These are phyloP conservation scores for Drosophila subobscura DNA, from an alignment of 1,140 invertebrate genomes.

Conservation along the genomic window DNA sequence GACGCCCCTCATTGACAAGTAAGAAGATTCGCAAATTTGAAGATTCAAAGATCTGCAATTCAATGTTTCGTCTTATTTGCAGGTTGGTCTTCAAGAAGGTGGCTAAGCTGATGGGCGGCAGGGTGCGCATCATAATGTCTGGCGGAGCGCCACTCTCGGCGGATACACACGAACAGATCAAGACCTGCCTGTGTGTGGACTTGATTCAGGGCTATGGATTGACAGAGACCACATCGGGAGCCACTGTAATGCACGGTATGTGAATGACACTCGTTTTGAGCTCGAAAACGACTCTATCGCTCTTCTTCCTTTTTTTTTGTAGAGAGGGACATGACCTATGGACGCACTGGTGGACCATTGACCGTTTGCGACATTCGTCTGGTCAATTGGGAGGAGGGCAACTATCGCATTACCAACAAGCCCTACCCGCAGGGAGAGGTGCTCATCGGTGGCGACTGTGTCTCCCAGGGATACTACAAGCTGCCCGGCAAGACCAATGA, in stretches of 20 bases:
- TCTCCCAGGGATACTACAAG: slow-evolving; percentile 97
- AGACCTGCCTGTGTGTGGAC: slow-evolving; percentile 95
- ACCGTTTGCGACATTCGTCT: slow-evolving; percentile 93
- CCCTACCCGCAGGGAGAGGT: slow-evolving; percentile 97
- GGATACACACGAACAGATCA: slow-evolving; percentile 97
- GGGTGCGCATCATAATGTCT: slow-evolving; percentile 92
- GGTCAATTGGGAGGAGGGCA: slow-evolving; percentile 97
- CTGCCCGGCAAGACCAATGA: slow-evolving; percentile 94
- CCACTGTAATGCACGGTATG: slow-evolving; percentile 93
- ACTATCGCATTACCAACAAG: slow-evolving; percentile 94
- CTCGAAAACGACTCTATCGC: not conserved
- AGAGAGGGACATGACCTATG: slow-evolving; percentile 84
- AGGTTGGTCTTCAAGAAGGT: slow-evolving; percentile 91
- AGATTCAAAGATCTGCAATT: not conserved
- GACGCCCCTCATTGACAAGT: slow-evolving; percentile 91
- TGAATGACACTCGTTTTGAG: slow-evolving; percentile 29
- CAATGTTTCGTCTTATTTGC: not conserved
- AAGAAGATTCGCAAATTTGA: slow-evolving; percentile 31
- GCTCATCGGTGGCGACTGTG: slow-evolving; percentile 94
- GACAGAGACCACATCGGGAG: slow-evolving; percentile 97
- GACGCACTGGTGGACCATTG: slow-evolving; percentile 95
- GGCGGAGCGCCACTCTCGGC: slow-evolving; percentile 98
- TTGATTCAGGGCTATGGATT: slow-evolving; percentile 98
- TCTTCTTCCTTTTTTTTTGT: not conserved
- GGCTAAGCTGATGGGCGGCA: slow-evolving; percentile 92